These are phyloP conservation scores for Tridacna crocea DNA, from an alignment of 2,888 invertebrate species.

Conservation along the genomic window DNA sequence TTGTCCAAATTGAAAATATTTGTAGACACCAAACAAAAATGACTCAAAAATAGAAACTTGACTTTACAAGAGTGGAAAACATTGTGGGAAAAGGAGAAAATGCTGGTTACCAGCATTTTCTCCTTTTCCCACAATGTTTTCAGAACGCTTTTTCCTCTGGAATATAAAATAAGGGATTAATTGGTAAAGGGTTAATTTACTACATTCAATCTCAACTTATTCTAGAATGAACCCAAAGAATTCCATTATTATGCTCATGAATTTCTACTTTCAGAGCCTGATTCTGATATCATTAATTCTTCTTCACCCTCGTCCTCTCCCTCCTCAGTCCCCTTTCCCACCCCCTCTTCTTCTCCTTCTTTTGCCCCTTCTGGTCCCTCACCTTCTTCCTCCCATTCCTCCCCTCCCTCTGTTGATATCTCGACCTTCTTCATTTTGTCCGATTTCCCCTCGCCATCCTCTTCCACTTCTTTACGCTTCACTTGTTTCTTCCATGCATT, in stretches of 20 bases:
- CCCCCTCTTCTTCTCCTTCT: constrained; percentile 26
- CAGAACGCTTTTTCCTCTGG: no score
- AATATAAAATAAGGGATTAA: no score
- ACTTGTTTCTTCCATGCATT: constrained; percentile 81
- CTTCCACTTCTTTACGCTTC: constrained; percentile 52
- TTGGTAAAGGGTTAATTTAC: no score
- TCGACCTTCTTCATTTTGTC: constrained; percentile 65
- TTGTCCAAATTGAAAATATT: no score
- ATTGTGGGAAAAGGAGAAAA: neutral
- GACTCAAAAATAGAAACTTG: no score
- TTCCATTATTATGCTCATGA: neutral
- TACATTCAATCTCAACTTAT: no score
- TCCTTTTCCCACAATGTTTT: neutral
- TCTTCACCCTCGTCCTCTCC: neutral
- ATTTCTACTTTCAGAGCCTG: constrained; percentile 13
- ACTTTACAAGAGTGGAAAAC: neutral
- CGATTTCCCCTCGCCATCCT: constrained; percentile 50
- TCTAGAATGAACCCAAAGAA: no score
- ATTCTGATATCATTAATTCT: constrained; percentile 6
- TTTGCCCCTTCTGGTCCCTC: constrained; percentile 31
- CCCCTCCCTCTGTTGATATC: constrained; percentile 58
- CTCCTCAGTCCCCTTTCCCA: neutral
- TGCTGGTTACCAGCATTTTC: neutral
- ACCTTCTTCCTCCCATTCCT: constrained; percentile 62
- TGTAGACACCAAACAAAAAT: no score